Base-by-base conservation (phyloP, 2,113 vertebrate genomes). In the Gallinago jamesoni region DNA sequence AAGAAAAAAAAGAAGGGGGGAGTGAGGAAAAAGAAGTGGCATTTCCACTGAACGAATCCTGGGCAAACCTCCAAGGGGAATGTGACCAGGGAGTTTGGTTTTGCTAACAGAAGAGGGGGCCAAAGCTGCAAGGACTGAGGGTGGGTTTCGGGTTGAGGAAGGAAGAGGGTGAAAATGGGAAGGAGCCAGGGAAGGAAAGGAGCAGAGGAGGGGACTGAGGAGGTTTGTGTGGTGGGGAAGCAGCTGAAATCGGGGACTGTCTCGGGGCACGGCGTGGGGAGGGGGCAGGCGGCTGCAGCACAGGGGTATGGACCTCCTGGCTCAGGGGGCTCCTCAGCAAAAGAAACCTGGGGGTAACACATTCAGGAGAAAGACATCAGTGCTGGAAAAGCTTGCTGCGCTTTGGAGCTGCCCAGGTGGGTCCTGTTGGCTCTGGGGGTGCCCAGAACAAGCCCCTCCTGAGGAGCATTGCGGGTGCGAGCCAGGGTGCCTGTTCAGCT, bases 21-120 rank as follows among this genome's bases (percentile, higher is more conserved):
- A 14, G 1, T 8, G 14, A 6, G 7, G 5, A 1, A 2, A 6
- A 13, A 21, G 14, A 50, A 60, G 43, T 28, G 62, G 12, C 24
- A 30, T 90, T 79, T 39, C 35, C 22, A 37, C 33, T 68, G 52
- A 15, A 9, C 83, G 59, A 83, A 30, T 56, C 41, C 5, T 24
- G 68, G 81, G 69, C 80, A 82, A 24, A 75, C 24, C 39, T 94
- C 60, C 77, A 70, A 84, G 31, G 35, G 39, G 53, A 95, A 17
- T 48, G 5, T 19, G 69, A 81, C 33, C 64, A 25, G 77, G 57
- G 89, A 93, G 56, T 82, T 94, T 59, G 85, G 5, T 75, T 95
- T 84, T 97, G 52, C 89, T 60, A 56, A 92, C 91, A 75, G 95
- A 95, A 95, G 91, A 94, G 94, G 87, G 87, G 95, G 94, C 94